Percentiles rank a stretch among this genome's conserved stretches.
These are phyloP conservation scores for Palythoa caribaeorum DNA, from an alignment of 92 coral and sea anemone species.

Conservation along the genomic window DNA sequence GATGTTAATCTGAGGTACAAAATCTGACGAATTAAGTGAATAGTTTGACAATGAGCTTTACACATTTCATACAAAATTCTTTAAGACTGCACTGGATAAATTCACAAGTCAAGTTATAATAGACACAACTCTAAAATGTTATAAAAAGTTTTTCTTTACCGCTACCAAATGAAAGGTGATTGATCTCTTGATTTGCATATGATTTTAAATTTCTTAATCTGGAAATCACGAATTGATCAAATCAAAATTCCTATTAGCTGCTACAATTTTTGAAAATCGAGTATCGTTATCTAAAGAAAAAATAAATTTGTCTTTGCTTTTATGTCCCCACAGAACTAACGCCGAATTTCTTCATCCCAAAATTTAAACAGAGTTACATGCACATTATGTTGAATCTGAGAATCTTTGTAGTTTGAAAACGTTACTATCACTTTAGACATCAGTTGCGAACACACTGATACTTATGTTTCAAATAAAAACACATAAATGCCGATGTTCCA, in stretches of 20 bases:
- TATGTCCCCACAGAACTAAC: background rate
- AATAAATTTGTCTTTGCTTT: background rate
- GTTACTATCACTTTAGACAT: background rate
- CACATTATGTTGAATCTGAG: background rate
- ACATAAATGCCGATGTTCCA: slow-evolving; percentile 15
- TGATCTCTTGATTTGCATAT: no score
- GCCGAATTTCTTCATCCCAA: background rate
- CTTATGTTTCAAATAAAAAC: slow-evolving; percentile 21
- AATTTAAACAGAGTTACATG: background rate
- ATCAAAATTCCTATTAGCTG: slow-evolving; percentile 8
- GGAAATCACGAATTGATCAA: background rate
- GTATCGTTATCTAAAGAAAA: background rate
- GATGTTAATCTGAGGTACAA: no score
- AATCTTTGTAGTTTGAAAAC: background rate
- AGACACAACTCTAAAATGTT: no score
- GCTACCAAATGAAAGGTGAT: no score
- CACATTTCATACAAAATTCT: no score
- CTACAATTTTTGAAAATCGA: background rate
- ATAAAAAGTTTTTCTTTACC: no score
- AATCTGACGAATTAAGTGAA: no score
- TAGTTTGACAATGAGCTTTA: no score
- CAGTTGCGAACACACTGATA: slow-evolving; percentile 20
- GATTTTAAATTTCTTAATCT: no score
- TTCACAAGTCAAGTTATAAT: no score
- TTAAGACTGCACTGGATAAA: no score